These are phyloP conservation scores for Callosobruchus maculatus DNA, from an alignment of 2,888 invertebrate genomes.

Conservation along the genomic window DNA sequence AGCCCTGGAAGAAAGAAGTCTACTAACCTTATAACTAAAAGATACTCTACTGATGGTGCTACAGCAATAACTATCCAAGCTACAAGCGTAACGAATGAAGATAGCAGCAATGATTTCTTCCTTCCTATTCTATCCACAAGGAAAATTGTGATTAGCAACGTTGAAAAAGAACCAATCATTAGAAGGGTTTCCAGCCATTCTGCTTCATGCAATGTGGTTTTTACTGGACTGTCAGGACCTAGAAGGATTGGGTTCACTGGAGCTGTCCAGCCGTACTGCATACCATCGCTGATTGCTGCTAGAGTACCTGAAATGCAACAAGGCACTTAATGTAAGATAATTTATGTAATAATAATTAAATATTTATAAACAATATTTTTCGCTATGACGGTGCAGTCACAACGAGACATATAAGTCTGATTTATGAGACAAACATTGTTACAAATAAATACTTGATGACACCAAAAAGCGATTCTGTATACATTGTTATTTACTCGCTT, in stretches of 20 bases:
- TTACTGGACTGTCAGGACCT: constrained; percentile 35
- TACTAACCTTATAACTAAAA: constrained; percentile 36
- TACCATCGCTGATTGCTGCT: constrained; percentile 46
- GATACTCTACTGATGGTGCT: constrained; percentile 36
- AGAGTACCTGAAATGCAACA: constrained; percentile 45
- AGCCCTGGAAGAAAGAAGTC: too few relatives aligned
- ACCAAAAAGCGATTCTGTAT: too few relatives aligned
- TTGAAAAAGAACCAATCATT: constrained; percentile 39
- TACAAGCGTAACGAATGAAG: constrained; percentile 39
- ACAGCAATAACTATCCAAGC: constrained; percentile 44
- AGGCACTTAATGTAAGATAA: too few relatives aligned
- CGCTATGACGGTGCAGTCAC: too few relatives aligned
- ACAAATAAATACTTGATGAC: too few relatives aligned
- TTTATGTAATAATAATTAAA: too few relatives aligned
- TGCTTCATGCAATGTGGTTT: constrained; percentile 31
- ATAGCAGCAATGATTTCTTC: constrained; percentile 41
- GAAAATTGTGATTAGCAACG: constrained; percentile 41
- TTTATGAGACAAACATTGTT: too few relatives aligned
- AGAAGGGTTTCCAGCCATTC: constrained; percentile 38
- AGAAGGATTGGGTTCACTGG: constrained; percentile 42
- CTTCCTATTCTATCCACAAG: constrained; percentile 40
- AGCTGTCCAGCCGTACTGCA: constrained; percentile 48
- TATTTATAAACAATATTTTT: too few relatives aligned
- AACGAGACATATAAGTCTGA: too few relatives aligned
- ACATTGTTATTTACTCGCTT: too few relatives aligned